Evolutionary conservation across 2,797 vertebrate genomes (phyloP).

Genomic region (Silurus lanzhouensis): DNA sequence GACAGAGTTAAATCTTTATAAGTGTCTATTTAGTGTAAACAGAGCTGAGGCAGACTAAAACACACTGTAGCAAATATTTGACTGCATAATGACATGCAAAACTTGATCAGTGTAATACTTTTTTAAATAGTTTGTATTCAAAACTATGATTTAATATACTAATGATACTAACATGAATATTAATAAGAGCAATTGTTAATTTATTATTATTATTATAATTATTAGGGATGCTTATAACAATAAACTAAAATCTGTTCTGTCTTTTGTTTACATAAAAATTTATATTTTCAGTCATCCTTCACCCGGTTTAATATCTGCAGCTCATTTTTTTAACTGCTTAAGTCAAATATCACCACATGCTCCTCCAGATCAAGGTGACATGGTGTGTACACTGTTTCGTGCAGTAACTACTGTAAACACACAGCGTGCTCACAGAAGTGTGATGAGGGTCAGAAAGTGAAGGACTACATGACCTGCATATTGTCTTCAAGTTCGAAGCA

Average conservation of each 20-base stretch:
- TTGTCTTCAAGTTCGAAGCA: constrained; percentile 11
- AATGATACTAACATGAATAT: neutral
- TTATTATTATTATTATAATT: neutral
- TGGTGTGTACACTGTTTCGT: neutral
- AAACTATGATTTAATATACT: neutral
- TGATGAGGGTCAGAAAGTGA: constrained; percentile 28
- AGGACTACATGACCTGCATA: constrained; percentile 8
- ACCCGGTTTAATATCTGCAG: neutral
- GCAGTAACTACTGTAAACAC: neutral
- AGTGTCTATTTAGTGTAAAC: constrained; percentile 19
- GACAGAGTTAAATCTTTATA: neutral
- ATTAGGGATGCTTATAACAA: neutral
- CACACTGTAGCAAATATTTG: constrained; percentile 5
- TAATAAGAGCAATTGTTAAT: neutral
- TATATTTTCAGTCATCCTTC: neutral
- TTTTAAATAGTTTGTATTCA: neutral
- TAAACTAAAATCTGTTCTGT: neutral
- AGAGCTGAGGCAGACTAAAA: constrained; percentile 5
- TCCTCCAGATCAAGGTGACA: neutral
- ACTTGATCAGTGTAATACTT: neutral
- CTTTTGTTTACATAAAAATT: neutral
- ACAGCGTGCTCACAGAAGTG: neutral
- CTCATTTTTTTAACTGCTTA: neutral
- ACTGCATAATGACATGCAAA: constrained; percentile 6
- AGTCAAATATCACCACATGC: neutral